A percentile compares a stretch with the other conserved stretches of the same genome.
phyloP scores from a whole-genome alignment of 1,140 invertebrate genomes.

The Acyrthosiphon pisum region DNA sequence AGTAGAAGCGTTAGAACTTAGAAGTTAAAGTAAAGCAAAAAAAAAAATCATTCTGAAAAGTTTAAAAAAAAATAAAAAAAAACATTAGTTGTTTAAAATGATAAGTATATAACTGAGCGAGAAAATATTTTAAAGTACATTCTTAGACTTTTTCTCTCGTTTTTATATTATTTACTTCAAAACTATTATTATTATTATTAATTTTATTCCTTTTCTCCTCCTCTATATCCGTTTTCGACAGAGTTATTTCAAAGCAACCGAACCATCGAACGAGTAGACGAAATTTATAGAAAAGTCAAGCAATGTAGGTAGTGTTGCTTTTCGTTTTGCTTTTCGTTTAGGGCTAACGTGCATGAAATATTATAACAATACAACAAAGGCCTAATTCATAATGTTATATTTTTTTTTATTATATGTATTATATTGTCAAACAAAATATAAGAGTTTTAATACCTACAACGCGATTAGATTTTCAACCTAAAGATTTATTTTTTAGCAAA shows the following conservation, averaged over 20 bases:
- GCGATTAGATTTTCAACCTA: too few species aligned
- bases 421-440: not conserved
- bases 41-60: conserved; percentile 9
- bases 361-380: not conserved
- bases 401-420: not conserved
- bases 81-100: conserved; percentile 37
- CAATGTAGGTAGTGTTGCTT: not conserved
- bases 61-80: conserved; percentile 1
- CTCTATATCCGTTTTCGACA: not conserved
- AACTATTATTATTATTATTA: conserved; percentile 35
- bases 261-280: not conserved
- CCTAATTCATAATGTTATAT: too few species aligned
- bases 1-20: not conserved
- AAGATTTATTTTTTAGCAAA: too few species aligned
- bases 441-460: too few species aligned
- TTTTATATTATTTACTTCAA: conserved; percentile 36
- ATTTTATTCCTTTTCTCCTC: not conserved
- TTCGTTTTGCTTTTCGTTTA: not conserved
- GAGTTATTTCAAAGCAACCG: conserved; percentile 9
- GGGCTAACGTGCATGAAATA: not conserved
- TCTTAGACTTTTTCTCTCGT: not conserved
- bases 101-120: conserved; percentile 39
- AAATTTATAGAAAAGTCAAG: not conserved
- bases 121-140: conserved; percentile 31
- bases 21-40: conserved; percentile 37